Percentiles rank a stretch among this genome's conserved stretches.
Conservation (phyloP, 2,888 invertebrate species). For the Lissocephala sabroskyi region DNA sequence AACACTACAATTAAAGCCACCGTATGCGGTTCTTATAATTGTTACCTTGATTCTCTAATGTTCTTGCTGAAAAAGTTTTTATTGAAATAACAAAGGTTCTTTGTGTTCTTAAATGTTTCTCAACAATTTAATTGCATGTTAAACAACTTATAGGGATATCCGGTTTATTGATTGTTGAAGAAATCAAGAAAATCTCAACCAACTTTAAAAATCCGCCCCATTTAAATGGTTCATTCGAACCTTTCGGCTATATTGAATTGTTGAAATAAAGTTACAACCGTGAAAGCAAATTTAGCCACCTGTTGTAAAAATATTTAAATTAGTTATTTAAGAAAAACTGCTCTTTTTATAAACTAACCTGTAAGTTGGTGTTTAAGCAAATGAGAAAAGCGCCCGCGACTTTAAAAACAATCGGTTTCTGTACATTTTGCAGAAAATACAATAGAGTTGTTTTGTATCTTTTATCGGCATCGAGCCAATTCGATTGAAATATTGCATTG, state of each 20-base stretch:
- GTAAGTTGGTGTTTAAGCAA: conserved; percentile 47
- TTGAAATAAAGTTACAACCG: conserved; percentile 41
- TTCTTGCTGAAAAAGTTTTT: no score
- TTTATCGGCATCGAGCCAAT: conserved; percentile 42
- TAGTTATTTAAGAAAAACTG: no score
- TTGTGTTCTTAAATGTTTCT: no score
- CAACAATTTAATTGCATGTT: no score
- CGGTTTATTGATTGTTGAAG: no score
- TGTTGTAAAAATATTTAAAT: conserved; percentile 5
- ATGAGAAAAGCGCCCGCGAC: conserved; percentile 51
- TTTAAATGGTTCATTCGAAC: conserved; percentile 31
- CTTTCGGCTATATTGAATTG: conserved; percentile 46
- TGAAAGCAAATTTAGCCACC: conserved; percentile 56
- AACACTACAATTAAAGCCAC: no score
- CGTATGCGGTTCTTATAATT: no score
- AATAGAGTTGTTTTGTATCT: conserved; percentile 41
- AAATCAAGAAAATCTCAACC: no score
- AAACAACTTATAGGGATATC: no score
- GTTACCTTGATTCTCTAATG: no score
- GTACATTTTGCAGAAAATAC: conserved; percentile 54
- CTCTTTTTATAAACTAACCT: conserved; percentile 15
- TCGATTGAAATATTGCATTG: conserved; percentile 50
- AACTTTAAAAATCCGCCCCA: no score
- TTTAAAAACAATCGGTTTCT: conserved; percentile 36
- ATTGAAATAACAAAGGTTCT: no score